These are phyloP conservation scores for Formica aserva DNA, from an alignment of 2,888 invertebrate species.

Conservation along the genomic window DNA sequence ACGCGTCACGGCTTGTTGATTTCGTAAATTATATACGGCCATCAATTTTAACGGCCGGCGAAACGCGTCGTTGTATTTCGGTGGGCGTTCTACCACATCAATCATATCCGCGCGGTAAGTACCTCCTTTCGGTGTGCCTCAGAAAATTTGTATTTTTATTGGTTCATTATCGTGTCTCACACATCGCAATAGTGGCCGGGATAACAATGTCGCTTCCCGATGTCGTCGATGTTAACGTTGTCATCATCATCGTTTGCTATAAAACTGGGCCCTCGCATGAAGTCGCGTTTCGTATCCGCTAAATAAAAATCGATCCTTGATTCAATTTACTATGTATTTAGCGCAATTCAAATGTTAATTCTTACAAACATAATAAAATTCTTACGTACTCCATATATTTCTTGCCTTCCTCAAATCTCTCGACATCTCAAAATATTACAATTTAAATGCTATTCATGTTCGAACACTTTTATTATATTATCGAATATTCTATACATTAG, in stretches of 20 bases:
- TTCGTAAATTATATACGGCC: slow-evolving; percentile 83
- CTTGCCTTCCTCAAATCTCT: background rate
- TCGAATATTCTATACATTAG: background rate
- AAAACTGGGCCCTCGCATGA: slow-evolving; percentile 16
- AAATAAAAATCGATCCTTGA: slow-evolving; percentile 20
- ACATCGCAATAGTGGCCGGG: slow-evolving; percentile 46
- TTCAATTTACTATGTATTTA: background rate
- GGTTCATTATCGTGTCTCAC: slow-evolving; percentile 66
- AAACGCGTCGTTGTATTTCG: slow-evolving; percentile 80
- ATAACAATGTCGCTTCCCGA: slow-evolving; percentile 9
- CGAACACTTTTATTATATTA: background rate
- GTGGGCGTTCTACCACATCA: slow-evolving; percentile 82
- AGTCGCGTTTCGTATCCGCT: background rate
- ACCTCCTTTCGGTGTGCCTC: slow-evolving; percentile 76
- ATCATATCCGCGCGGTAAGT: slow-evolving; percentile 80
- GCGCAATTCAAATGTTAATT: background rate
- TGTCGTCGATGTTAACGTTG: slow-evolving; percentile 2
- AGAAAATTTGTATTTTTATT: slow-evolving; percentile 78
- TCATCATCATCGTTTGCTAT: background rate
- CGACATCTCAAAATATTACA: background rate
- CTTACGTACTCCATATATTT: background rate
- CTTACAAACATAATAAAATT: background rate
- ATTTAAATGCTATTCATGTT: background rate
- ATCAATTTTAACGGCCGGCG: slow-evolving; percentile 81
- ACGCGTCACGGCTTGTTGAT: slow-evolving; percentile 83